Evolutionary conservation across 2,888 invertebrate species (phyloP).

Genomic region (Salpingus planirostris): DNA sequence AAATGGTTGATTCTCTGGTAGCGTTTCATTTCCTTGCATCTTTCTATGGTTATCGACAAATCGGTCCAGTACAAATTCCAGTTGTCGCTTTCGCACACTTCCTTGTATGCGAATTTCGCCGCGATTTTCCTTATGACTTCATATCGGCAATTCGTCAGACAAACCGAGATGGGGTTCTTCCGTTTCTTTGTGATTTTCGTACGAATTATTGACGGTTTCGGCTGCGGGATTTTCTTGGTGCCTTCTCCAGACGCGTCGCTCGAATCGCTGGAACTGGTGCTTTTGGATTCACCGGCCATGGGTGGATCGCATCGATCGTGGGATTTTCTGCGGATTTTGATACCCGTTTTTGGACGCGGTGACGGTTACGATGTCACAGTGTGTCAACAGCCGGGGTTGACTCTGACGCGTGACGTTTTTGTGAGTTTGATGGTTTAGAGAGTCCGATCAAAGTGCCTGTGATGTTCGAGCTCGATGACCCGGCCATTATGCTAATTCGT

Average conservation of each 20-base stretch:
- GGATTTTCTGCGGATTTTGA: no score
- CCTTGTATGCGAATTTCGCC: constrained; percentile 62
- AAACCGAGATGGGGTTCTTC: constrained; percentile 46
- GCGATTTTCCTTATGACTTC: constrained; percentile 65
- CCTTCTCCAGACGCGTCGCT: background rate
- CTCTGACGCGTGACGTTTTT: no score
- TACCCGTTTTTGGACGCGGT: no score
- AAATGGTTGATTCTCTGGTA: constrained; percentile 92
- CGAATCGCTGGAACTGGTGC: constrained; percentile 1
- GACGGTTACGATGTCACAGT: no score
- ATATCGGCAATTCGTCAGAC: constrained; percentile 62
- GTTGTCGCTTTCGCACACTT: constrained; percentile 68
- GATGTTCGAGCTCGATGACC: constrained; percentile 4
- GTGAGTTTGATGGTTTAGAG: constrained; percentile 1
- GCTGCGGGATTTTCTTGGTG: constrained; percentile 4
- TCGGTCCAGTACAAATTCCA: constrained; percentile 94
- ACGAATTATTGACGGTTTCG: constrained; percentile 4
- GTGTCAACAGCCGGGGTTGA: no score
- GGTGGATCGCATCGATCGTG: constrained; percentile 2
- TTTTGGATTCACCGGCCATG: constrained; percentile 14
- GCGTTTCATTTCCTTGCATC: constrained; percentile 85
- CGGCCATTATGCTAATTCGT: no score
- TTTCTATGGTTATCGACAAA: constrained; percentile 73
- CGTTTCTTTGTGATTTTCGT: constrained; percentile 16
- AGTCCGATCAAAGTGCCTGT: no score